A percentile compares a stretch with the other conserved stretches of the same genome.
These are phyloP conservation scores for Diplosoma virens DNA, from an alignment of 23 tunicate genomes.

Conservation along the genomic window DNA sequence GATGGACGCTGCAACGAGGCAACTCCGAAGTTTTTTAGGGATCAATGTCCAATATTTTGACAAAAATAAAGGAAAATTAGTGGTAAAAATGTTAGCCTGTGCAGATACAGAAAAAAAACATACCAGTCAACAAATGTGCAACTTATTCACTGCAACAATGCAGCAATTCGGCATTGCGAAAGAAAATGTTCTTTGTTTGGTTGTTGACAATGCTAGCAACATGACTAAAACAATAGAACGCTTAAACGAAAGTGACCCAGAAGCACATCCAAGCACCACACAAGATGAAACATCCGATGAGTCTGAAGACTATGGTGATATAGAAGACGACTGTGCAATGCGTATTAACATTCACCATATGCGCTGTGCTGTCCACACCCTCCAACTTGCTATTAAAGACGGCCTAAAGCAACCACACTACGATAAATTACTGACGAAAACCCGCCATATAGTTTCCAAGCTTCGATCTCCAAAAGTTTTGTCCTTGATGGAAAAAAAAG, in stretches of 20 bases:
- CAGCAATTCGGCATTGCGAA: background rate
- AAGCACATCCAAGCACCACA: background rate
- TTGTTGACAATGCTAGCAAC: conserved; percentile 16
- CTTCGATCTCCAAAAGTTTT: conserved; percentile 18
- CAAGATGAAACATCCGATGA: background rate
- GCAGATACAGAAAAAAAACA: conserved; percentile 2
- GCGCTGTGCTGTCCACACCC: too few relatives aligned
- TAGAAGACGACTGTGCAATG: too few relatives aligned
- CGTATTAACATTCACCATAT: too few relatives aligned
- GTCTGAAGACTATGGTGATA: too few relatives aligned
- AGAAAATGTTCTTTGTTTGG: conserved; percentile 1
- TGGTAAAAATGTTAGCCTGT: conserved; percentile 3
- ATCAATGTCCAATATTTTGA: conserved; percentile 1
- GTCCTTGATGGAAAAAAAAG: conserved; percentile 4
- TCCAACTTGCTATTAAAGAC: too few relatives aligned
- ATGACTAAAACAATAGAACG: conserved; percentile 14
- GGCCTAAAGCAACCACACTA: background rate
- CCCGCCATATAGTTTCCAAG: conserved; percentile 5
- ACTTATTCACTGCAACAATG: background rate
- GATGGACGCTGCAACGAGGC: conserved; percentile 8
- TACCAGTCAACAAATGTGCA: background rate
- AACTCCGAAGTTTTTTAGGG: conserved; percentile 9
- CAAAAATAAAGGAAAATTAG: background rate
- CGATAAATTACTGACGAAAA: background rate
- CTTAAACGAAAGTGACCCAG: conserved; percentile 11